phyloP scores from a whole-genome alignment of 1,140 invertebrate genomes.

The Drosophila aff. region DNA sequence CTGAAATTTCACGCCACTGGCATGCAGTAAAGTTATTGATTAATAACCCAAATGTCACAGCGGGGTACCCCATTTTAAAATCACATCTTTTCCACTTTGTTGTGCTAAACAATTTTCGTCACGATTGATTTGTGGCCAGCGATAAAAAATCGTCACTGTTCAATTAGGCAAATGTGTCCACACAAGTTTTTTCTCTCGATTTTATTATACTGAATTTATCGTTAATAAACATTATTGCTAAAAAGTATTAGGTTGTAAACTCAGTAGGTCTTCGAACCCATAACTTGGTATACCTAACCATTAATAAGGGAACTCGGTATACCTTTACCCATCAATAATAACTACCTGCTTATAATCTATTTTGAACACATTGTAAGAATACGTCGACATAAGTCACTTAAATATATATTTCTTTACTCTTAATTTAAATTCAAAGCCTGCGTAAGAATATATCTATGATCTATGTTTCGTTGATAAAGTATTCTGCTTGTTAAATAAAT shows the following conservation, averaged over 20 bases:
- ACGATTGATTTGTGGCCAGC: constrained; percentile 6
- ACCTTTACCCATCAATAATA: not conserved
- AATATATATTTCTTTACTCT: too few relatives aligned
- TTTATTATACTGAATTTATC: not conserved
- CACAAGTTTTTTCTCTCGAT: not conserved
- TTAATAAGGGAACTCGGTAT: too few relatives aligned
- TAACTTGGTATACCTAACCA: not conserved
- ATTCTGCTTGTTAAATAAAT: too few relatives aligned
- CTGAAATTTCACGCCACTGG: not conserved
- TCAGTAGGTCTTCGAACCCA: not conserved
- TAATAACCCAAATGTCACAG: not conserved
- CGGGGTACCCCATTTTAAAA: not conserved
- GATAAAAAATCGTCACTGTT: not conserved
- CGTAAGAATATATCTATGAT: too few relatives aligned
- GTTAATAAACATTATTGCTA: too few relatives aligned
- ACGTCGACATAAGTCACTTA: too few relatives aligned
- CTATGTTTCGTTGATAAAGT: too few relatives aligned
- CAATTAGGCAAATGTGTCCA: constrained; percentile 1
- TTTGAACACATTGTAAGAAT: too few relatives aligned
- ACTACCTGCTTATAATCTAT: too few relatives aligned
- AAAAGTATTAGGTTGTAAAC: not conserved
- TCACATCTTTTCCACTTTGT: not conserved
- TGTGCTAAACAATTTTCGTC: constrained; percentile 1
- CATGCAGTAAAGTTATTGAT: constrained; percentile 2
- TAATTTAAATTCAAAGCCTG: too few relatives aligned